Conservation (phyloP, 2,888 invertebrate species). For the Hoplodrina blanda region DNA sequence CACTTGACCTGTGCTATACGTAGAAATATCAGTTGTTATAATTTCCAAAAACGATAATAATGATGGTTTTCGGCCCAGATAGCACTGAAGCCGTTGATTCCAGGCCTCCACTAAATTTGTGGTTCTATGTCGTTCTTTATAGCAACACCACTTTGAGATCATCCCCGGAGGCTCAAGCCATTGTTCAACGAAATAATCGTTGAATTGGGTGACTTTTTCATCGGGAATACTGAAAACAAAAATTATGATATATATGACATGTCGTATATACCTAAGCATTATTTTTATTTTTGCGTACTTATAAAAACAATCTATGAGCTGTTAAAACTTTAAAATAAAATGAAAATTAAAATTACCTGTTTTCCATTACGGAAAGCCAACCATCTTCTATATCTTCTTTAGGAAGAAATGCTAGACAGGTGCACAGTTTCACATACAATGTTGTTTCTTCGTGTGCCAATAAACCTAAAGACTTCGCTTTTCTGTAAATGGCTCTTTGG, state of each 20-base stretch:
- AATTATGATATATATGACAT: no score
- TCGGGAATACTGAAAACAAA: slow-evolving; percentile 41
- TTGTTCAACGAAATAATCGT: slow-evolving; percentile 44
- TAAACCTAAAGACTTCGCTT: slow-evolving; percentile 26
- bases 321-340: slow-evolving; percentile 35
- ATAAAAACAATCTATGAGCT: slow-evolving; percentile 29
- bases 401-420: slow-evolving; percentile 34
- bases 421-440: slow-evolving; percentile 32
- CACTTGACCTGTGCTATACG: slow-evolving; percentile 30
- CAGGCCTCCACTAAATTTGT: slow-evolving; percentile 43
- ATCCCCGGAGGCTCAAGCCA: slow-evolving; percentile 39
- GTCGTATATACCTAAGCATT: no score
- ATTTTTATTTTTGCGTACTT: no score
- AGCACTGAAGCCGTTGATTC: slow-evolving; percentile 32
- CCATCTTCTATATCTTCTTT: slow-evolving; percentile 42
- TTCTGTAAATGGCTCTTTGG: slow-evolving; percentile 32
- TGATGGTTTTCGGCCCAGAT: slow-evolving; percentile 22
- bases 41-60: slow-evolving; percentile 39
- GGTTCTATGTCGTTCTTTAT: slow-evolving; percentile 33
- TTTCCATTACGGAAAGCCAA: slow-evolving; percentile 41
- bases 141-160: slow-evolving; percentile 44
- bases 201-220: slow-evolving; percentile 33
- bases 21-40: slow-evolving; percentile 36
- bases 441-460: slow-evolving; percentile 31
- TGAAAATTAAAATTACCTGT: slow-evolving; percentile 29